Conservation (phyloP, 2,113 vertebrate species). For the Lagopus leucura region DNA sequence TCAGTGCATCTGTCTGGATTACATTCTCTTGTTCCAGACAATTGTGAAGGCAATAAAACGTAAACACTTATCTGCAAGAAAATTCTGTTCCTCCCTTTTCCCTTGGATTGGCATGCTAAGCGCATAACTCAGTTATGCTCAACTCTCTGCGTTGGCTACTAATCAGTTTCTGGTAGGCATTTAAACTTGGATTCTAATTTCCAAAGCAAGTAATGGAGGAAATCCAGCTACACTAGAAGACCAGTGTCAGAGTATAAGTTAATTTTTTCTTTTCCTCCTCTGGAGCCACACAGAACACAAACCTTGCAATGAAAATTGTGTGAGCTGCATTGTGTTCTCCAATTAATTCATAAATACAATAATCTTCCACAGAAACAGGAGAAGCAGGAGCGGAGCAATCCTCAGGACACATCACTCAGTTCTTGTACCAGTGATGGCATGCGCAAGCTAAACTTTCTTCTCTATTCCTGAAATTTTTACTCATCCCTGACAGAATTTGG, state of each 20-base stretch:
- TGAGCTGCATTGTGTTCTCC: background rate
- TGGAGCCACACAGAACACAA: background rate
- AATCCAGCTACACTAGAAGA: background rate
- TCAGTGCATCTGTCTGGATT: background rate
- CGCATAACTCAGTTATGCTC: background rate
- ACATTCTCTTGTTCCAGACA: rapidly evolving
- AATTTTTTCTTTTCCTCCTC: background rate
- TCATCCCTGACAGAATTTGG: background rate
- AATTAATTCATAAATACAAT: background rate
- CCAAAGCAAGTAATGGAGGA: background rate
- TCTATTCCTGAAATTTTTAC: background rate
- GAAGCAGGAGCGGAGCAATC: background rate
- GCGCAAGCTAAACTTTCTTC: background rate
- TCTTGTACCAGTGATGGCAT: background rate
- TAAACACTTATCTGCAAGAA: background rate
- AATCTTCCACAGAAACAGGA: background rate
- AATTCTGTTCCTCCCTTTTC: background rate
- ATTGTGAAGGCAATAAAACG: background rate
- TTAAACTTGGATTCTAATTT: background rate
- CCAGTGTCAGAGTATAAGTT: background rate
- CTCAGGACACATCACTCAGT: background rate
- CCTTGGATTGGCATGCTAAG: background rate
- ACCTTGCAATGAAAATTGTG: background rate
- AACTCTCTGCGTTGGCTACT: background rate
- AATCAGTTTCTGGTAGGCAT: background rate